Evolutionary conservation across 92 coral and sea anemone species (phyloP).

Genomic region (Scolanthus callimorphus): DNA sequence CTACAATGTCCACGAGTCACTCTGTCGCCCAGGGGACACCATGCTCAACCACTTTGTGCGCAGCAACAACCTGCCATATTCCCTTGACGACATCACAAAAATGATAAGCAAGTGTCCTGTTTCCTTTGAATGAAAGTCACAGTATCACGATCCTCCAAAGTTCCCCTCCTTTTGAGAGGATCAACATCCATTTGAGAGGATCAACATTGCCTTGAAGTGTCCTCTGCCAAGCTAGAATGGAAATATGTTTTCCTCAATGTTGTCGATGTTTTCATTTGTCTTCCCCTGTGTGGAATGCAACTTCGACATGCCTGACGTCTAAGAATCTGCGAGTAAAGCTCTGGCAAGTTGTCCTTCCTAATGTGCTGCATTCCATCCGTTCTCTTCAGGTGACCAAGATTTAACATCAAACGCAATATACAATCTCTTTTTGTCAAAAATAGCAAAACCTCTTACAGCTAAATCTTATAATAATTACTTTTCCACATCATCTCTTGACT

Average conservation of each 20-base stretch:
- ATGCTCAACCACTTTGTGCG: too few species aligned
- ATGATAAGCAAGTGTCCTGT: conserved; percentile 10
- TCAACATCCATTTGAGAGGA: conserved; percentile 5
- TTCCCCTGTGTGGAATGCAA: conserved; percentile 13
- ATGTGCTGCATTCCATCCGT: conserved; percentile 9
- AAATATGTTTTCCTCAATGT: conserved; percentile 6
- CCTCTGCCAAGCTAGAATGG: conserved; percentile 6
- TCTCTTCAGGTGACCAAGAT: too few species aligned
- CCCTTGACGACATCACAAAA: conserved; percentile 28
- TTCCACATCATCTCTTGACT: too few species aligned
- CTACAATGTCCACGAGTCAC: conserved; percentile 35
- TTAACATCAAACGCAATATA: too few species aligned
- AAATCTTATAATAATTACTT: too few species aligned
- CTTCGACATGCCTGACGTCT: conserved; percentile 6
- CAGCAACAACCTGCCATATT: conserved; percentile 25
- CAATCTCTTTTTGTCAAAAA: too few species aligned
- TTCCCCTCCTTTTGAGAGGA: background rate
- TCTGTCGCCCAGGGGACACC: conserved; percentile 37
- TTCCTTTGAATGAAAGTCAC: conserved; percentile 20
- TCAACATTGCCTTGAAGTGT: conserved; percentile 9
- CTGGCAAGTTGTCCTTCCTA: conserved; percentile 24
- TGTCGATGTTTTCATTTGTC: conserved; percentile 25
- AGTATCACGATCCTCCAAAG: conserved; percentile 12
- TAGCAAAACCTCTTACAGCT: too few species aligned
- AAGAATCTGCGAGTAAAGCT: conserved; percentile 19